These are phyloP conservation scores for Uromys caudimaculatus DNA, from an alignment of 2,797 vertebrate genomes.

Conservation along the genomic window DNA sequence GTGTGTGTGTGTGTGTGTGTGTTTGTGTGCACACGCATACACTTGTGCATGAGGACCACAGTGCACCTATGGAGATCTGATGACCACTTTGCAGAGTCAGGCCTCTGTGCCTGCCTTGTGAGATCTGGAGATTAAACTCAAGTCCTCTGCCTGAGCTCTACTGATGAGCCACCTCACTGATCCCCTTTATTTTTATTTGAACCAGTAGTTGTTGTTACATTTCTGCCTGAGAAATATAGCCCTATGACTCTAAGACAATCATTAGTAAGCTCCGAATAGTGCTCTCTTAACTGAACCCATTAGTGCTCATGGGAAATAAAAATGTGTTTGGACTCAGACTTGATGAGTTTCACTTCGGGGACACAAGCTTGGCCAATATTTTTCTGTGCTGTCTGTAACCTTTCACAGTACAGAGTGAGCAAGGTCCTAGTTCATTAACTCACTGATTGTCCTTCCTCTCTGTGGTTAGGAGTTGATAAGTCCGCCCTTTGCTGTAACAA, in stretches of 20 bases:
- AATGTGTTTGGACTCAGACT: not conserved
- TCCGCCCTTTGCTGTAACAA: conserved; percentile 19
- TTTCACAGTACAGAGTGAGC: conserved; percentile 46
- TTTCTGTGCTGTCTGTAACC: conserved; percentile 42
- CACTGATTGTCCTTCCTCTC: conserved; percentile 42
- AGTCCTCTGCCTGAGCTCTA: not conserved
- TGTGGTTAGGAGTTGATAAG: not conserved
- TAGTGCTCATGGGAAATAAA: conserved; percentile 43
- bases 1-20: not conserved
- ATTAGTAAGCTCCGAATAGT: conserved; percentile 8
- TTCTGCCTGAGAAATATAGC: conserved; percentile 35
- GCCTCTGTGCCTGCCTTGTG: not conserved
- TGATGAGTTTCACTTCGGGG: conserved; percentile 29
- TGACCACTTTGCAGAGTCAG: not conserved
- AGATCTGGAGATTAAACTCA: not conserved
- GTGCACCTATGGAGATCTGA: not conserved
- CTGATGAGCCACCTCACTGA: not conserved
- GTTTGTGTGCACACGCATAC: no score
- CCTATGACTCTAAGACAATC: not conserved
- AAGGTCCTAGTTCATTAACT: conserved; percentile 51
- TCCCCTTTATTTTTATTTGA: not conserved
- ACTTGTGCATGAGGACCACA: not conserved
- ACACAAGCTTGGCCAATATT: not conserved
- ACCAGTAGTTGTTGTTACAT: conserved; percentile 1
- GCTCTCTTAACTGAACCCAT: conserved; percentile 32